A percentile compares a stretch with the other conserved stretches of the same genome.
These are phyloP conservation scores for Asbolus verrucosus DNA, from an alignment of 1,140 invertebrate genomes.

Conservation along the genomic window DNA sequence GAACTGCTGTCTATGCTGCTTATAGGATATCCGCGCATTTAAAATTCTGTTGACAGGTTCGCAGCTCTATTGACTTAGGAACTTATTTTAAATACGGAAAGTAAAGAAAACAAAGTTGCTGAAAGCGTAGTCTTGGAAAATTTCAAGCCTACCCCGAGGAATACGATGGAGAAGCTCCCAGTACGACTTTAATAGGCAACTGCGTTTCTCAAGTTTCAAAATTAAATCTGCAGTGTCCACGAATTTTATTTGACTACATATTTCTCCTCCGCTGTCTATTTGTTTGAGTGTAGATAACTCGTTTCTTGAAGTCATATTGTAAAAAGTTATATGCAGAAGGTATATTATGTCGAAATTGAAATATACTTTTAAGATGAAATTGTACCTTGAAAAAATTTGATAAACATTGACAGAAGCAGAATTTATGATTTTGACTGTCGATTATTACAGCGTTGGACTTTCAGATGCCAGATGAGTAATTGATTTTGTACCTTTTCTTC, in stretches of 20 bases:
- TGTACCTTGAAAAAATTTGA: no score
- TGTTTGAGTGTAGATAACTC: neutral
- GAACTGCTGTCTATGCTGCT: no score
- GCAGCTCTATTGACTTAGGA: constrained; percentile 17
- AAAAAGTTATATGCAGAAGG: no score
- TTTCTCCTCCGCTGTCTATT: neutral
- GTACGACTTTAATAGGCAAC: constrained; percentile 7
- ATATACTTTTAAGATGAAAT: no score
- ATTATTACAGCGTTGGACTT: no score
- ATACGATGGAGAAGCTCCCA: constrained; percentile 6
- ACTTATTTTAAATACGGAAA: constrained; percentile 33
- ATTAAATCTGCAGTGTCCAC: constrained; percentile 21
- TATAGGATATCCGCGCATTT: neutral
- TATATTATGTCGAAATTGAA: no score
- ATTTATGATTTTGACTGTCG: no score
- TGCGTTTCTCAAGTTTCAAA: constrained; percentile 5
- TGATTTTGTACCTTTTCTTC: no score
- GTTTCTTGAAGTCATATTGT: no score
- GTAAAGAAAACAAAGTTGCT: constrained; percentile 33
- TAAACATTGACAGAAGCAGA: no score
- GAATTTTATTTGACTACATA: neutral
- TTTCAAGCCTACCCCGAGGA: constrained; percentile 11
- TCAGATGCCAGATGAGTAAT: no score
- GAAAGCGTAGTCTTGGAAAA: constrained; percentile 14
- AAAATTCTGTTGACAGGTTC: constrained; percentile 17